A percentile compares a stretch with the other conserved stretches of the same genome.
Evolutionary conservation across 1,140 invertebrate species (phyloP).

Genomic region (Drosophila tsacasi): DNA sequence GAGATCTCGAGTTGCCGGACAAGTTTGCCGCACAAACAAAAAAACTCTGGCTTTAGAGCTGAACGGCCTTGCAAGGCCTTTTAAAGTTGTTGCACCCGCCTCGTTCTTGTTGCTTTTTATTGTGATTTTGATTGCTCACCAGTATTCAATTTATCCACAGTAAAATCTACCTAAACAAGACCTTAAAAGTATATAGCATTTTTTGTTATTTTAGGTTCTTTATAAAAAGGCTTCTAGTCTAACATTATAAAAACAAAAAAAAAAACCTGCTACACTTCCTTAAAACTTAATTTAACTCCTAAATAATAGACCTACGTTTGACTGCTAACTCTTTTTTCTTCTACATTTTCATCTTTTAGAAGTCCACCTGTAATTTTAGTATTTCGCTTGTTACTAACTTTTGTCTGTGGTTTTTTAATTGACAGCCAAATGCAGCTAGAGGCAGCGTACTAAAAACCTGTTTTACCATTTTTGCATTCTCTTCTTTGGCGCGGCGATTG

Average conservation of each 20-base stretch:
- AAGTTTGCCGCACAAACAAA: conserved; percentile 53
- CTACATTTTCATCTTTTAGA: neutral
- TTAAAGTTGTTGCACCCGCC: conserved; percentile 79
- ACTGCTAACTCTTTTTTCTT: neutral
- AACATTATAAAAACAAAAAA: no score
- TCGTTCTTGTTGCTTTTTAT: conserved; percentile 43
- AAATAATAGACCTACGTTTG: neutral
- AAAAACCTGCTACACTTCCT: neutral
- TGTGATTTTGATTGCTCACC: conserved; percentile 59
- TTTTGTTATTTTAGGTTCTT: no score
- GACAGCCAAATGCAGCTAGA: conserved; percentile 66
- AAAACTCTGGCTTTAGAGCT: conserved; percentile 43
- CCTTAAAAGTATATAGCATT: no score
- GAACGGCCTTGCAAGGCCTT: conserved; percentile 82
- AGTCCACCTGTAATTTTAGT: conserved; percentile 21
- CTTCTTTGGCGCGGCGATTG: conserved; percentile 45
- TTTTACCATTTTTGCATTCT: conserved; percentile 67
- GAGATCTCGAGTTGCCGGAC: conserved; percentile 24
- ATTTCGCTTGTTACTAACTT: conserved; percentile 33
- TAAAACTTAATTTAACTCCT: no score
- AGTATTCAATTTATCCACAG: conserved; percentile 20
- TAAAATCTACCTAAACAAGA: neutral
- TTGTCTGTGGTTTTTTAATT: conserved; percentile 65
- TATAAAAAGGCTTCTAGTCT: no score
- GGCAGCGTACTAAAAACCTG: conserved; percentile 47